Evolutionary conservation across 2,797 vertebrate species (phyloP).

Genomic region (Ispidina picta): DNA sequence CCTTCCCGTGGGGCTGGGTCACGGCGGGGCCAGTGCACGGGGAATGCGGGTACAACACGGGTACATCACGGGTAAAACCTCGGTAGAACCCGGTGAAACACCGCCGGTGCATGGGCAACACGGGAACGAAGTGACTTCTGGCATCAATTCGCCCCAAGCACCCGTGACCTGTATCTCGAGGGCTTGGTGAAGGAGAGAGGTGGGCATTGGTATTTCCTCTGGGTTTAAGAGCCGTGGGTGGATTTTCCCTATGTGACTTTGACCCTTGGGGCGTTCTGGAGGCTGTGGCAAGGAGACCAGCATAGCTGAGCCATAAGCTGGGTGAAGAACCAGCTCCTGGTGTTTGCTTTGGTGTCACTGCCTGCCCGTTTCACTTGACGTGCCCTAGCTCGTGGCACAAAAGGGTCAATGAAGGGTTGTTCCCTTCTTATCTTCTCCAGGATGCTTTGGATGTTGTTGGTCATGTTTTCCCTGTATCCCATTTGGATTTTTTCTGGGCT

Average conservation of each 20-base stretch:
- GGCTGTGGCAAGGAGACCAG: neutral
- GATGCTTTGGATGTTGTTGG: fast-evolving
- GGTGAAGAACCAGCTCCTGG: neutral
- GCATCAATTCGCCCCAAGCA: no score
- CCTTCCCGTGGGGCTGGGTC: neutral
- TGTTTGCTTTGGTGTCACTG: neutral
- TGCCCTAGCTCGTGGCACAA: fast-evolving
- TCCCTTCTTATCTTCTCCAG: neutral
- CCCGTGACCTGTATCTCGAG: neutral
- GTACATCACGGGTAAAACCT: neutral
- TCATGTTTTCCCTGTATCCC: neutral
- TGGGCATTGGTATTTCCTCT: neutral
- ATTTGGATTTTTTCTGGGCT: neutral
- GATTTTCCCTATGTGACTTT: neutral
- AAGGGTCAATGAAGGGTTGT: neutral
- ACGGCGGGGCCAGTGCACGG: neutral
- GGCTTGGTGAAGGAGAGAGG: neutral
- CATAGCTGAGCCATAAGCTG: neutral
- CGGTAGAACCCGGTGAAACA: neutral
- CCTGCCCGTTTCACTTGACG: neutral
- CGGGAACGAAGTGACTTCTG: neutral
- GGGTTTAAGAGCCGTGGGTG: neutral
- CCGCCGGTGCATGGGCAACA: neutral
- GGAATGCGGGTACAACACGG: neutral
- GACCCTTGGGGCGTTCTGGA: neutral